Percentiles rank a stretch among this genome's conserved stretches.
phyloP scores from a whole-genome alignment of 2,797 vertebrate genomes.

The Platalea minor region DNA sequence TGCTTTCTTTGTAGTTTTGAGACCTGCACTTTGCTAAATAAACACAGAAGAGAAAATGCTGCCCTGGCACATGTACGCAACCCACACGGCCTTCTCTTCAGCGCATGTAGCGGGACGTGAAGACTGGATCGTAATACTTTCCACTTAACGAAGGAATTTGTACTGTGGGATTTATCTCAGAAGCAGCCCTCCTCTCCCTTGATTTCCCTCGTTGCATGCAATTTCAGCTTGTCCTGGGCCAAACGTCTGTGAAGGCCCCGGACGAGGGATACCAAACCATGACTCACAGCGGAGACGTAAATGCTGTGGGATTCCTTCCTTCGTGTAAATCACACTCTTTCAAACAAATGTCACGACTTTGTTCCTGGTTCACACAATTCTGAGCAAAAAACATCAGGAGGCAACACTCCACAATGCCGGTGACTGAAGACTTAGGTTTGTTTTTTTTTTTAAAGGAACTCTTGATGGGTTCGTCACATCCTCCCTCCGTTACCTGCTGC shows the following conservation, averaged over 20 bases:
- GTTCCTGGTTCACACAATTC: background rate
- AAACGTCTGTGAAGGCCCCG: background rate
- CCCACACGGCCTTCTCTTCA: background rate
- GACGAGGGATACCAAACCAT: background rate
- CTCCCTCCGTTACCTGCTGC: background rate
- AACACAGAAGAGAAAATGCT: background rate
- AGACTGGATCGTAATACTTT: background rate
- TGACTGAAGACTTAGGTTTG: background rate
- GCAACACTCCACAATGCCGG: background rate
- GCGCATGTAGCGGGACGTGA: fast-evolving
- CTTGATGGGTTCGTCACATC: background rate
- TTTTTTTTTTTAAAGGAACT: background rate
- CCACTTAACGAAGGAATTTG: background rate
- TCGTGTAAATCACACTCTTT: background rate
- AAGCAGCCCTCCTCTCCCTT: background rate
- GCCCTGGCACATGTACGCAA: background rate
- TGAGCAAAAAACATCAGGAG: background rate
- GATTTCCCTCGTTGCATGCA: background rate
- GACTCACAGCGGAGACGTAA: background rate
- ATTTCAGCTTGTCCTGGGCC: background rate
- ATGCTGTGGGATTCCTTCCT: background rate
- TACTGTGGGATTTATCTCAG: background rate
- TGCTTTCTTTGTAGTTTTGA: background rate
- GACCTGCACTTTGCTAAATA: background rate
- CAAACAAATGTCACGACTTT: background rate